Base-by-base conservation (phyloP, 2,888 invertebrate species). In the Eledona agricola region DNA sequence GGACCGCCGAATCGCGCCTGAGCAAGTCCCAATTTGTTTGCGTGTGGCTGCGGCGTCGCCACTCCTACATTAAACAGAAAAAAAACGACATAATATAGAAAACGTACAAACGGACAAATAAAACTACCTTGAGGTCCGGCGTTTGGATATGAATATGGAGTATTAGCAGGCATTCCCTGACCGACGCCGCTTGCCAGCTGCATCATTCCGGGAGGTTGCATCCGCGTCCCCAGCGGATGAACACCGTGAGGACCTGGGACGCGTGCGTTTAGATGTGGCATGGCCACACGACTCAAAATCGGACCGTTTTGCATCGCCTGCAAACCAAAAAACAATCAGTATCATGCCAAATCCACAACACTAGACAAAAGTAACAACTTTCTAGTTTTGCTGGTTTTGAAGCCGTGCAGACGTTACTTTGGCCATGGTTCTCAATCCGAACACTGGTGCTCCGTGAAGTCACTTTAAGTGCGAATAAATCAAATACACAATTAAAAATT, bases 241-340 rank as follows among this genome's bases (percentile, higher is more conserved):
- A 79, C 77, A n/a, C 77, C 76, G 12, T 72, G 72, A 4, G 70
- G 71, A 9, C 69, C 71, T 4, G 74, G 73, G 4, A 69, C 64
- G 25, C 80, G 77, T 52, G 78, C 78, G 60, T 81, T 79, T 63
- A 83, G 74, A 52, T 78, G 75, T 59, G 73, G 75, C 65, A 79
- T 78, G 59, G 78, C 74, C 10, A 79, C 79, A 25, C 81, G 72
- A 7, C 79, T 77, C 81, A 88, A 80, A 74, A 90, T 80, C 0
- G 91, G 90, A 1, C 91, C 91, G 72, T 91, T 91, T 72, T 88
- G 89, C 82, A 90, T 83, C 49, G 80, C 80, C 79, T 84, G 78
- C 71, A 31, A 70, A 57, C 58, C 71, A 46, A 50, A 16, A 10
- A 7, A 26, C 13, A 23, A 51, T 22, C 16, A 32, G 6, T 13